Conservation (phyloP, 2,888 invertebrate genomes). For the Acleris literana region DNA sequence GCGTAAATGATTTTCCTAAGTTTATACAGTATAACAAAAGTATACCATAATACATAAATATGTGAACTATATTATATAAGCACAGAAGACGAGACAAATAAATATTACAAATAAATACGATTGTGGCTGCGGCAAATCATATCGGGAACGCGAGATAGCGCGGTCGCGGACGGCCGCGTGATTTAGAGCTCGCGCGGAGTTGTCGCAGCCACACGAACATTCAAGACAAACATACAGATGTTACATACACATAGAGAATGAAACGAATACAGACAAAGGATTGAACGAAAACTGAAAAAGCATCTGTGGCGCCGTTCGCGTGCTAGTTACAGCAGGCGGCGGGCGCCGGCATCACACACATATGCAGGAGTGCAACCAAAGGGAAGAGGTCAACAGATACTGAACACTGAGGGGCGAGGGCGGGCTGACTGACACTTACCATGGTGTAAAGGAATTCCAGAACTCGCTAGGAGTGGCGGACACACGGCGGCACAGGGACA, state of each 20-base stretch:
- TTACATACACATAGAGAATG: slow-evolving; percentile 85
- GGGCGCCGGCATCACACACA: slow-evolving; percentile 80
- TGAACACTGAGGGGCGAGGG: slow-evolving; percentile 84
- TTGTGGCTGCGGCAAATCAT: slow-evolving; percentile 76
- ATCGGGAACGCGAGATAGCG: slow-evolving; percentile 51
- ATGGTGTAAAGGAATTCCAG: slow-evolving; percentile 99
- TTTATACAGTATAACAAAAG: slow-evolving; percentile 76
- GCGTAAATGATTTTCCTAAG: slow-evolving; percentile 84
- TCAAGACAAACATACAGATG: slow-evolving; percentile 84
- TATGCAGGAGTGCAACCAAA: slow-evolving; percentile 84
- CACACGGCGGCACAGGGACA: slow-evolving; percentile 88
- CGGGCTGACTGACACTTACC: slow-evolving; percentile 94
- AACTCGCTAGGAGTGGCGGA: slow-evolving; percentile 95
- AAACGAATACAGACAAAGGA: slow-evolving; percentile 83
- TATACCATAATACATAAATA: slow-evolving; percentile 68
- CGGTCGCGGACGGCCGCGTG: slow-evolving; percentile 50
- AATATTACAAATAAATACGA: slow-evolving; percentile 76
- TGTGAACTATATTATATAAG: slow-evolving; percentile 78
- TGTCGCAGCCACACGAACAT: slow-evolving; percentile 80
- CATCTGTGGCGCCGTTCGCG: slow-evolving; percentile 75
- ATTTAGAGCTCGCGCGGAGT: slow-evolving; percentile 47
- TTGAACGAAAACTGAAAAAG: slow-evolving; percentile 80
- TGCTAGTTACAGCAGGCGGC: slow-evolving; percentile 72
- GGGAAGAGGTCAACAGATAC: slow-evolving; percentile 81
- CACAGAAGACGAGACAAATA: slow-evolving; percentile 83